Evolutionary conservation across 2,113 vertebrate species (phyloP).

Genomic region (Microtus montanus): DNA sequence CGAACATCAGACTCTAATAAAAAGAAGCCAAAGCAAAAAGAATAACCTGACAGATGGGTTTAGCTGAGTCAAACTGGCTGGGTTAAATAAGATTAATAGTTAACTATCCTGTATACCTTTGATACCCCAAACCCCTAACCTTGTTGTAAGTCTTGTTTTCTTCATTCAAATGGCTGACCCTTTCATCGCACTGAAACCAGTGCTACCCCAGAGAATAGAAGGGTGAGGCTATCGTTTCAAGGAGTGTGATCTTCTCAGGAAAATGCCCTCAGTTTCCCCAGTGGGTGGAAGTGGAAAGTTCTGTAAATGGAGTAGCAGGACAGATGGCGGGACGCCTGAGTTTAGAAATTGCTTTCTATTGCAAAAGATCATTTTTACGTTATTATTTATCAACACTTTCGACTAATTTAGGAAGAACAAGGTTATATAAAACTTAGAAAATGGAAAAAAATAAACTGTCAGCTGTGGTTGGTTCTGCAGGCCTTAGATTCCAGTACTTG

Average conservation of each 20-base stretch:
- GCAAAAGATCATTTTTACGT: slow-evolving; percentile 13
- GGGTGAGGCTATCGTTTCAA: background rate
- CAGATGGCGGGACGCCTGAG: background rate
- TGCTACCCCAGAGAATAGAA: background rate
- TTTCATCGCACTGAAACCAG: background rate
- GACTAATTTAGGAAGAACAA: slow-evolving; percentile 47
- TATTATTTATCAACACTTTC: slow-evolving; percentile 57
- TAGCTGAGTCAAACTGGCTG: background rate
- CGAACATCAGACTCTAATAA: background rate
- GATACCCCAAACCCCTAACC: background rate
- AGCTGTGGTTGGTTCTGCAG: background rate
- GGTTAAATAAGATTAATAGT: slow-evolving; percentile 38
- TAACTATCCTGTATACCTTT: background rate
- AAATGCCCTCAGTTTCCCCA: background rate
- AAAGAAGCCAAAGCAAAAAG: background rate
- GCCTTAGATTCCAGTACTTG: background rate
- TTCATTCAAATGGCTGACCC: background rate
- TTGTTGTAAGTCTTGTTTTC: background rate
- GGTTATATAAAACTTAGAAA: slow-evolving; percentile 43
- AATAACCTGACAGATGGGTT: background rate
- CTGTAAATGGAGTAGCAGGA: background rate
- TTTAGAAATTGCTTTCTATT: slow-evolving; percentile 38
- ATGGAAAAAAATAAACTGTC: slow-evolving; percentile 10
- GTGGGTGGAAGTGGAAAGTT: background rate
- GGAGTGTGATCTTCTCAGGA: background rate